Evolutionary conservation across 2,888 invertebrate species (phyloP), one percentile per base, ranked within the genome.

Genomic region (Pimpla rufipes): DNA sequence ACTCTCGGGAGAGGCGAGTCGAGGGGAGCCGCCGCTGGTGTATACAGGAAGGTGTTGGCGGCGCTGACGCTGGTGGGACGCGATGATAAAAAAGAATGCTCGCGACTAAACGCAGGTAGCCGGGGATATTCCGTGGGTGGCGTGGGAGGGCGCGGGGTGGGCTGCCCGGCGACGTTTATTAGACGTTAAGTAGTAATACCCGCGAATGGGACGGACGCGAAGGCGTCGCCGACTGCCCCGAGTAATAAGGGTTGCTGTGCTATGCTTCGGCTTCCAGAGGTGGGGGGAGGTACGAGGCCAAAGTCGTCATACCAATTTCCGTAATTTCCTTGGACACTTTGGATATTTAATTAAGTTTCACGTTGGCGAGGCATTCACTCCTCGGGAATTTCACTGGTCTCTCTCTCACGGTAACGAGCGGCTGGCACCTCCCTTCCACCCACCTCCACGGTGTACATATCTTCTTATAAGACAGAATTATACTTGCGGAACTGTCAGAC

Each of bases 261-360:
- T 29, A 23, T n/a, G 40, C 52, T 67, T 57, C 40, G 42, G 23
- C 42, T 42, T 68, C 42, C 23, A 55, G 29, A 29, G n/a, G 29
- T 42, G 78, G 35, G 50, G 37, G 62, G 71, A 84, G 62, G n/a
- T n/a, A n/a, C n/a, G n/a, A n/a, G 55, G 85, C 89, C 88, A 85
- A 88, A 90, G 89, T 90, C 90, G 91, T 93, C 93, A 93, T 93
- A 92, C 91, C 92, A 92, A 93, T 93, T 93, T 92, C 91, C 91
- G 93, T 92, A 92, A 93, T 93, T 92, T 90, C 90, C 89, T 90
- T 90, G 91, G 92, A 92, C 92, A 92, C 92, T 92, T 93, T 91
- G 90, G 93, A 92, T 93, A 93, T 93, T 93, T 93, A 93, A 93
- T 93, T 93, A 93, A 93, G 93, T 93, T 93, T 93, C 92, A 90